phyloP scores from a whole-genome alignment of 1,140 invertebrate species.

The Dendrolimus punctatus region DNA sequence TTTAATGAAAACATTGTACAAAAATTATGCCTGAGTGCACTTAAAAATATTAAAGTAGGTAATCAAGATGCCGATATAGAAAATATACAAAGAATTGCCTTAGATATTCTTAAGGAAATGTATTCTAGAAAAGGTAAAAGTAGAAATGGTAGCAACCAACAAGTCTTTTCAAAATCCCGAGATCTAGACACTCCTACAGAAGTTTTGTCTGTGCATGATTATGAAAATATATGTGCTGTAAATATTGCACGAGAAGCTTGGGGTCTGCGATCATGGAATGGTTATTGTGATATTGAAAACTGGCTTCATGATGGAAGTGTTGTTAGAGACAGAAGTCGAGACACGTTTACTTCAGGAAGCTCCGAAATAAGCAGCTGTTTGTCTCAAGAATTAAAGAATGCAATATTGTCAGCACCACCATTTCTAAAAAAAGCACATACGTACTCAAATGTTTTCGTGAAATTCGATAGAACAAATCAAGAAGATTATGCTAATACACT shows the following conservation, averaged over 20 bases:
- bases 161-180: slow-evolving; percentile 42
- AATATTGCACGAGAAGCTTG: slow-evolving; percentile 78
- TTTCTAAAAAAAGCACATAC: slow-evolving; percentile 59
- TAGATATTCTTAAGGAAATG: slow-evolving; percentile 70
- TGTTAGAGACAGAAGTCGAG: slow-evolving; percentile 72
- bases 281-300: slow-evolving; percentile 77
- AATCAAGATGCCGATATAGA: slow-evolving; percentile 70
- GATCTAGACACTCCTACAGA: slow-evolving; percentile 74
- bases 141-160: slow-evolving; percentile 39
- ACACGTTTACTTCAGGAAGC: slow-evolving; percentile 73
- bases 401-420: slow-evolving; percentile 55
- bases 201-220: slow-evolving; percentile 77
- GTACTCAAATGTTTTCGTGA: slow-evolving; percentile 60
- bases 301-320: slow-evolving; percentile 77
- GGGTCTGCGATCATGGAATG: slow-evolving; percentile 79
- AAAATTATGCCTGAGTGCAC: slow-evolving; percentile 66
- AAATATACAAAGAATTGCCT: slow-evolving; percentile 69
- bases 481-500: slow-evolving; percentile 74
- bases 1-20: slow-evolving; percentile 72
- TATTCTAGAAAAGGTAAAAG: slow-evolving; percentile 65
- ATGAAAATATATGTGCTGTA: slow-evolving; percentile 79
- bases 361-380: slow-evolving; percentile 66
- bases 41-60: slow-evolving; percentile 70
- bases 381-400: slow-evolving; percentile 58
- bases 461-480: slow-evolving; percentile 57